Base-by-base conservation (phyloP, 2,113 vertebrate species). In the Poecile atricapillus region DNA sequence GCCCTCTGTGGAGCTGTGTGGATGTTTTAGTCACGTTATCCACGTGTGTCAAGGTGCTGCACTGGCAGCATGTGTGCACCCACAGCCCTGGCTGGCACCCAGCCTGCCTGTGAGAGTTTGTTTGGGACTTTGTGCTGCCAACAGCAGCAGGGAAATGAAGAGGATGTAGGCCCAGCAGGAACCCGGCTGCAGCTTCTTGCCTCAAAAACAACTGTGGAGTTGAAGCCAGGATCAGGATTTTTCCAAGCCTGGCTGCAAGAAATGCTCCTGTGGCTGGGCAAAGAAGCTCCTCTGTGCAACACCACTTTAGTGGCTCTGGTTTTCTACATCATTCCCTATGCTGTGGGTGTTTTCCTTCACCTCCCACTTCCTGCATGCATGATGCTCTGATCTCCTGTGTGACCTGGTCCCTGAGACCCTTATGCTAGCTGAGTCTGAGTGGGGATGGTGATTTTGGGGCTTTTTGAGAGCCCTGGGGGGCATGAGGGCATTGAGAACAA, bases 21-120 rank as follows among this genome's bases (percentile, higher is more conserved):
- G 53, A 16, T 5, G 12, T 8, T 59, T 21, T 2, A 8, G 27
- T 6, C 6, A 2, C 2, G 0, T 13, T 13, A 8, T 4, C 37
- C 63, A 28, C 0, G 0, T 13, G 31, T 50, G 33, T 17, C 56
- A 23, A 37, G 56, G 28, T 3, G 6, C n/a, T 35, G 39, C 2
- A 0, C 49, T 21, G 59, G 47, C 76, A 22, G 1, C 0, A 2
- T 8, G 46, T 1, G 1, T 3, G 24, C 35, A 35, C 2, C 27
- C 71, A 28, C 28, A 52, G 68, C 68, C 46, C 50, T 0, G 2
- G 3, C 41, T 58, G 23, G 10, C 30, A 46, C 43, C 25, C 11
- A 5, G 64, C 52, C n/a, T 25, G 53, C 23, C 49, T 17, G n/a
- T 46, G 9, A 10, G 16, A 24, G 15, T 39, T 67, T 53, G 11